Evolutionary conservation across 2,797 vertebrate species (phyloP).

Genomic region (Distichodus sexfasciatus): DNA sequence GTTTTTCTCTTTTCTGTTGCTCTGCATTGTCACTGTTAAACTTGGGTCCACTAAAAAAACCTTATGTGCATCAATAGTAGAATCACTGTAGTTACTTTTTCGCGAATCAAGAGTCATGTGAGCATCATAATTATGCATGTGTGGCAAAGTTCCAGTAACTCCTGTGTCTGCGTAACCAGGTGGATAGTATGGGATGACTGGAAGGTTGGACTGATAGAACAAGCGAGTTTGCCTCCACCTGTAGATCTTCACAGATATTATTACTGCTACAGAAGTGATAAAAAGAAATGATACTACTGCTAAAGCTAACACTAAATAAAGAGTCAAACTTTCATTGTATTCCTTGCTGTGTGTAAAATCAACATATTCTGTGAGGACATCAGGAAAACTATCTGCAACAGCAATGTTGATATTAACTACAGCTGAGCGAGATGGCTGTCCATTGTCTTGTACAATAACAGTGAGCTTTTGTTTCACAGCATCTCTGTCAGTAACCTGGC

Average conservation of each 20-base stretch:
- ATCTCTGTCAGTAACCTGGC: conserved; percentile 51
- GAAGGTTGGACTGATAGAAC: conserved; percentile 43
- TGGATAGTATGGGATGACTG: conserved; percentile 50
- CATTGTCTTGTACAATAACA: no score
- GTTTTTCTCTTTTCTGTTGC: background rate
- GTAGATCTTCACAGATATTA: conserved; percentile 48
- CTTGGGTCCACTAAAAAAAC: background rate
- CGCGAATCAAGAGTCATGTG: conserved; percentile 51
- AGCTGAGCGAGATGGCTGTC: no score
- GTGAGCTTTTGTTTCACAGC: no score
- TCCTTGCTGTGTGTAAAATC: conserved; percentile 17
- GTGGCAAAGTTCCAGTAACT: conserved; percentile 42
- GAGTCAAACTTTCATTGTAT: conserved; percentile 18
- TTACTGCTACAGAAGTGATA: conserved; percentile 33
- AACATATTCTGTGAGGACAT: conserved; percentile 31
- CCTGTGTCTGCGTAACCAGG: conserved; percentile 44
- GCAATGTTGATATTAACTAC: no score
- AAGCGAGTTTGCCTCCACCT: conserved; percentile 60
- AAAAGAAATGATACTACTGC: conserved; percentile 41
- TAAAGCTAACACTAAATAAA: conserved; percentile 37
- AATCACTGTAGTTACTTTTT: conserved; percentile 44
- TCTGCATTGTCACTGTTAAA: background rate
- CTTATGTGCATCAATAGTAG: conserved; percentile 25
- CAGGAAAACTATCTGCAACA: conserved; percentile 37
- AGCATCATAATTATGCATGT: conserved; percentile 49